Conservation (phyloP, 2,888 invertebrate genomes). For the Agrilus cyanescens region DNA sequence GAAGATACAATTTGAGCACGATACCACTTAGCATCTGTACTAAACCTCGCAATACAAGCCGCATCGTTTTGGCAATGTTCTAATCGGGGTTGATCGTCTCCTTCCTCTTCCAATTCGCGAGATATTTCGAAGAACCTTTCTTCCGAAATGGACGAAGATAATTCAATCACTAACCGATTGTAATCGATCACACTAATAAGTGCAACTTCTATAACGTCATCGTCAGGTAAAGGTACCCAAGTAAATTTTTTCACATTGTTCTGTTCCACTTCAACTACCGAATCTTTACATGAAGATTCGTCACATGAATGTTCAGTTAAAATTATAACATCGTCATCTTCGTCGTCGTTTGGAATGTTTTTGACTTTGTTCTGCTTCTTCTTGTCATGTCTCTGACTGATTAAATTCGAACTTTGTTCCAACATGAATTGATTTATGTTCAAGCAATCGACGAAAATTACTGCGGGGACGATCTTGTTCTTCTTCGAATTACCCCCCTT, state of each 20-base stretch:
- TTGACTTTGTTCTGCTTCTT: background rate
- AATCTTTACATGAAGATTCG: no score
- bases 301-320: conserved; percentile 28
- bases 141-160: conserved; percentile 1
- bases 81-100: conserved; percentile 35
- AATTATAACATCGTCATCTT: conserved; percentile 14
- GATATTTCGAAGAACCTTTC: conserved; percentile 29
- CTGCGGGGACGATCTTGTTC: conserved; percentile 1
- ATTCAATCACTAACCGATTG: conserved; percentile 22
- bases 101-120: conserved; percentile 39
- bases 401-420: conserved; percentile 7
- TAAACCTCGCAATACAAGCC: conserved; percentile 52
- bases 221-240: no score
- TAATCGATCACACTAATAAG: conserved; percentile 28
- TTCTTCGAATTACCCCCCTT: background rate
- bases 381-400: background rate
- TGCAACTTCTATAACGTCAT: conserved; percentile 18
- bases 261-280: no score
- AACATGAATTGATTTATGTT: conserved; percentile 9
- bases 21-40: conserved; percentile 57
- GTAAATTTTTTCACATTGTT: no score
- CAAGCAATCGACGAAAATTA: conserved; percentile 3
- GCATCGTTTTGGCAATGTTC: conserved; percentile 37
- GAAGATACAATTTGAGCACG: conserved; percentile 50
- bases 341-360: conserved; percentile 5